Evolutionary conservation across 2,113 vertebrate genomes (phyloP).

Genomic region (Vulpes vulpes): DNA sequence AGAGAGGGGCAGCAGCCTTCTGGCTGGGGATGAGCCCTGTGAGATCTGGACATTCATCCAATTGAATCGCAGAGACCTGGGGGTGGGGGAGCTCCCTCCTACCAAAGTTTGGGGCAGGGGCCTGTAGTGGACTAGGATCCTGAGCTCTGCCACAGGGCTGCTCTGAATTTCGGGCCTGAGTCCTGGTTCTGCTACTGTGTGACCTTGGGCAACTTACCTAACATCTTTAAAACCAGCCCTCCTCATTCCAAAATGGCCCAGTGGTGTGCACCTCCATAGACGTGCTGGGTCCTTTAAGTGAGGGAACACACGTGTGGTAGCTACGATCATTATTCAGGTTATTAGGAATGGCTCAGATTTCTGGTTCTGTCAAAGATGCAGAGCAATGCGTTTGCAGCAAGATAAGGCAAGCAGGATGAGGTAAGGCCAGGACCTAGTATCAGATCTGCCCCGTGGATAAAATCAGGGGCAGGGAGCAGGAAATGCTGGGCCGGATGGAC

Average conservation of each 20-base stretch:
- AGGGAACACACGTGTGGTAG: accelerated
- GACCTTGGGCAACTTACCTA: background rate
- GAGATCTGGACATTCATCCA: background rate
- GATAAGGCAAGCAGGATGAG: background rate
- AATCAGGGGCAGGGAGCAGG: background rate
- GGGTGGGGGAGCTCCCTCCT: background rate
- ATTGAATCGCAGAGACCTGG: background rate
- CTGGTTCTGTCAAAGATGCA: background rate
- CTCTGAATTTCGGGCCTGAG: background rate
- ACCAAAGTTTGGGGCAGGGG: background rate
- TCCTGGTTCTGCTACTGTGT: background rate
- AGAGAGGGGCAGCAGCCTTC: background rate
- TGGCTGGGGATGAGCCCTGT: background rate
- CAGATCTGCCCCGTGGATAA: background rate
- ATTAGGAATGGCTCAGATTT: background rate
- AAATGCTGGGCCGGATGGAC: background rate
- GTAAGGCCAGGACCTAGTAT: background rate
- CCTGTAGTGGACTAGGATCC: background rate
- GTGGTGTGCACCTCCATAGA: background rate
- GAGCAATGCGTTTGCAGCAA: background rate
- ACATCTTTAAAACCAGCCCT: background rate
- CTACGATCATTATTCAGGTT: background rate
- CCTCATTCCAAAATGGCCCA: background rate
- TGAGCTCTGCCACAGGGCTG: accelerated
- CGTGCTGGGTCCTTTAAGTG: background rate